These are phyloP conservation scores for Cyprinodon variegatus DNA, from an alignment of 2,113 vertebrate species.

Conservation along the genomic window DNA sequence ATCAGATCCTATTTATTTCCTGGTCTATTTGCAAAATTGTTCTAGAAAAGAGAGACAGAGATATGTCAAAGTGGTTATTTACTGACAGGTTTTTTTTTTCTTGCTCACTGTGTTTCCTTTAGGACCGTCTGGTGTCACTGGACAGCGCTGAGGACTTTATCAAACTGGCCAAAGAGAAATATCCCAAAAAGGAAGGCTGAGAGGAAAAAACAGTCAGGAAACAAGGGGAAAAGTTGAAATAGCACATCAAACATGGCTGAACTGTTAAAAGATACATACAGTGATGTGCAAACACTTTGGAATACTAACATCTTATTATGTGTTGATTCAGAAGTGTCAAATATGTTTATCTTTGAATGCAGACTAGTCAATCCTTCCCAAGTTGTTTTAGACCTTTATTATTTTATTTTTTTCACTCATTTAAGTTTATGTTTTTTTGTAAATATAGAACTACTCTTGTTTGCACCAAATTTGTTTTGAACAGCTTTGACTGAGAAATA, in stretches of 20 bases:
- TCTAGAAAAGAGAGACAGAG: background rate
- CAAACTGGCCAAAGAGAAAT: slow-evolving; percentile 81
- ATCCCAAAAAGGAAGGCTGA: slow-evolving; percentile 78
- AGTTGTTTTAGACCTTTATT: background rate
- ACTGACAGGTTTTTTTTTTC: background rate
- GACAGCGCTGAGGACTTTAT: slow-evolving; percentile 93
- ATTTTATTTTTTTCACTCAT: background rate
- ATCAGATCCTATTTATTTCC: background rate
- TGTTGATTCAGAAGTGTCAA: no score
- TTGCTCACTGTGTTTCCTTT: background rate
- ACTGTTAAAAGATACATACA: background rate
- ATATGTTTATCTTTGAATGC: no score
- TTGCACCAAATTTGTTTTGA: no score
- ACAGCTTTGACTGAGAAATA: no score
- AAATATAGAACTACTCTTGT: no score
- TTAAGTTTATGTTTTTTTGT: no score
- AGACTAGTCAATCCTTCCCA: background rate
- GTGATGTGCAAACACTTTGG: no score
- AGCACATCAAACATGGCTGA: background rate
- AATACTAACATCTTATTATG: no score
- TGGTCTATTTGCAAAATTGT: background rate
- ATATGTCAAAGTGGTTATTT: background rate
- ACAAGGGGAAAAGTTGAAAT: background rate
- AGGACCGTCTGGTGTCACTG: slow-evolving; percentile 90
- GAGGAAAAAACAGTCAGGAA: background rate